Base-by-base conservation (phyloP, 2,888 invertebrate genomes). In the Eurois occulta region DNA sequence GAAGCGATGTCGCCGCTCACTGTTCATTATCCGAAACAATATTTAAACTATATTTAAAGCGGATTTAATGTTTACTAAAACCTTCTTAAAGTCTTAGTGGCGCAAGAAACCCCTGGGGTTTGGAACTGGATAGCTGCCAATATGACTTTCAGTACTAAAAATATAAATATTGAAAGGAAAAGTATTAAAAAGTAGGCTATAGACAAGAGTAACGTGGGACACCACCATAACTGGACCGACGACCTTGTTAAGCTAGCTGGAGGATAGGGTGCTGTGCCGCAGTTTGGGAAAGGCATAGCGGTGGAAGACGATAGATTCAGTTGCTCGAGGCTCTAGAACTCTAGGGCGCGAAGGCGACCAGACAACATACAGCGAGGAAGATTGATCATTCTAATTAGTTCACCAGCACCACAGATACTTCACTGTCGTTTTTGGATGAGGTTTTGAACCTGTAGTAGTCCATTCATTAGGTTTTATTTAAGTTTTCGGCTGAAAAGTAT, bases 21-120 rank as follows among this genome's bases (percentile, higher is more conserved):
- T 67, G 73, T 73, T 85, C 43, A 85, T 77, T 85, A 81, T 77
- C 38, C 81, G 55, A 77, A 83, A 83, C 83, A 83, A 83, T 78
- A 83, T 70, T 70, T 75, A 60, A 60, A 77, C 64, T 62, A 71
- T 48, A 78, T 72, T 72, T 76, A 71, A 68, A 74, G 55, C 62
- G 72, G 73, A 48, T 70, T 80, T 55, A 66, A 55, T 43, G 60
- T 66, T 70, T n/a, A 46, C 32, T 60, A 21, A 60, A 77, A 66
- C 41, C 32, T 83, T 83, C 46, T 74, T 21, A 73, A 38, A 32
- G 5, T 60, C 18, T 43, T 41, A 46, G 13, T 10, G 35, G 66
- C 38, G 1, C 32, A 43, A 73, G 70, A 18, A 65, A 65, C 65
- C 10, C 21, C 24, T 8, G n/a, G 28, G 48, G 24, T 75, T 74